phyloP scores from a whole-genome alignment of 2,888 invertebrate species.

The Scelioninae gen. 1 region DNA sequence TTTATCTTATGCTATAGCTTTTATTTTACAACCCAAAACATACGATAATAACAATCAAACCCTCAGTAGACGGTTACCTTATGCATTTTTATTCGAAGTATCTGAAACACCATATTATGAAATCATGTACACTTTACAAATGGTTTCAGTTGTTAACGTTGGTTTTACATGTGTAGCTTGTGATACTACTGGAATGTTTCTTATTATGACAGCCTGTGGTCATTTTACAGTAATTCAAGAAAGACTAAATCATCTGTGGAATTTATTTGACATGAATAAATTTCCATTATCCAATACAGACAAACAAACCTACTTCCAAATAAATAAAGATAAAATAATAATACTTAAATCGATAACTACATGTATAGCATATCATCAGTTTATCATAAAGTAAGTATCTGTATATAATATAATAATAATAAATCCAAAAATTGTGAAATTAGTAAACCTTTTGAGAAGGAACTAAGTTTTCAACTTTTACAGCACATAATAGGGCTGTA shows the following conservation, averaged over 20 bases:
- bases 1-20: conserved; percentile 53
- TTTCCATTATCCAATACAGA: not conserved
- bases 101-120: conserved; percentile 72
- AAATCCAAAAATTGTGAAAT: no score
- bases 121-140: conserved; percentile 66
- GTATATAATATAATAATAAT: no score
- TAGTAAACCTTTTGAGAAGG: no score
- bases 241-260: conserved; percentile 4
- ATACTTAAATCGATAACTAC: conserved; percentile 21
- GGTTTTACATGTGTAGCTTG: conserved; percentile 67
- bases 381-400: conserved; percentile 70
- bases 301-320: not conserved
- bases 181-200: conserved; percentile 71
- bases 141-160: conserved; percentile 60
- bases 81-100: conserved; percentile 64
- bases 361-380: conserved; percentile 66
- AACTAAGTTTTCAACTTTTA: no score
- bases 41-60: conserved; percentile 39
- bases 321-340: not conserved
- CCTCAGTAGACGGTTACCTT: conserved; percentile 67
- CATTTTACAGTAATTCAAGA: conserved; percentile 68
- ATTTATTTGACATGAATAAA: not conserved
- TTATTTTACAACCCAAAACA: conserved; percentile 36
- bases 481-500: no score
- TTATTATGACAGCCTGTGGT: conserved; percentile 70